Conservation (phyloP, 1,140 invertebrate genomes). For the Hyphantria cunea region DNA sequence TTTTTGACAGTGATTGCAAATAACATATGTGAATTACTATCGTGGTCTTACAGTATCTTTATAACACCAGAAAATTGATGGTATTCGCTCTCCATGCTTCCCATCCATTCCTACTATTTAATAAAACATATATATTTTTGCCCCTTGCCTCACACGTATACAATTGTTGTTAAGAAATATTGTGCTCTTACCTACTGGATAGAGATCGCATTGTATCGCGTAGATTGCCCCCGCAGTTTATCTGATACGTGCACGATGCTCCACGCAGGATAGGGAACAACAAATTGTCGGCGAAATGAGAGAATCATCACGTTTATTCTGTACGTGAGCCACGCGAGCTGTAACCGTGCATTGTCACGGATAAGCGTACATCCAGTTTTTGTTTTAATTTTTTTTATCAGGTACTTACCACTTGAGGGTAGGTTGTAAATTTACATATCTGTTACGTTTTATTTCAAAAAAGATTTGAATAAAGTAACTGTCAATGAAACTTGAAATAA, state of each 20-base stretch:
- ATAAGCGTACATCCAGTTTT: slow-evolving; percentile 10
- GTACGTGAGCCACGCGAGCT: slow-evolving; percentile 35
- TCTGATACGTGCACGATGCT: slow-evolving; percentile 34
- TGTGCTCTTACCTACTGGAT: slow-evolving; percentile 8
- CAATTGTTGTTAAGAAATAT: slow-evolving; percentile 1
- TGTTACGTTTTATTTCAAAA: no score
- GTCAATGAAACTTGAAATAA: no score
- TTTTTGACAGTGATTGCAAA: no score
- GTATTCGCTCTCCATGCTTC: no score
- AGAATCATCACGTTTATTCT: slow-evolving; percentile 34
- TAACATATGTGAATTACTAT: no score
- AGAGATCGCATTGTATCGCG: slow-evolving; percentile 11
- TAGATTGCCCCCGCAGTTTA: slow-evolving; percentile 26
- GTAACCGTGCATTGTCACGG: slow-evolving; percentile 28
- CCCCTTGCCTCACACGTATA: background rate
- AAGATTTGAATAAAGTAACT: no score
- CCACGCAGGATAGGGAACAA: slow-evolving; percentile 22
- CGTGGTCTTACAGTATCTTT: no score
- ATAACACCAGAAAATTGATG: no score
- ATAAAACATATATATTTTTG: no score
- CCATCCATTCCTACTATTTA: no score
- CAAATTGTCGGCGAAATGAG: slow-evolving; percentile 37
- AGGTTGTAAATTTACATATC: background rate
- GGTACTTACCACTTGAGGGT: background rate
- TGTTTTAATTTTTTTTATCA: slow-evolving; percentile 8